A percentile compares a stretch with the other conserved stretches of the same genome.
Conservation (phyloP, 2,888 invertebrate genomes). For the Luperina nickerlii region DNA sequence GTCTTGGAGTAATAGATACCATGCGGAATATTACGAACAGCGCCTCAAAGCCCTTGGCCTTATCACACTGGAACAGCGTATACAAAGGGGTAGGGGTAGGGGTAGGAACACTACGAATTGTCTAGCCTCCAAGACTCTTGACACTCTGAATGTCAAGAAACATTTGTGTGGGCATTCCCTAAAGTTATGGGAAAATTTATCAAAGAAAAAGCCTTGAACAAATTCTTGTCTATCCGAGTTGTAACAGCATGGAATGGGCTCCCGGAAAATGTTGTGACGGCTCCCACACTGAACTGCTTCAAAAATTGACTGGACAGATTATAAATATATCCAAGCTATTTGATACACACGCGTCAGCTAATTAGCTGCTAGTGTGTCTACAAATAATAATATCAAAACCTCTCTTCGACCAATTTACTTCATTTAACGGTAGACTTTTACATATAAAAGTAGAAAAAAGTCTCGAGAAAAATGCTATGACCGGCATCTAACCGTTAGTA, state of each 20-base stretch:
- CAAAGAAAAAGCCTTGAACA: too few species aligned
- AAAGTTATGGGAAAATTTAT: too few species aligned
- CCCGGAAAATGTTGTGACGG: too few species aligned
- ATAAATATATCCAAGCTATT: background rate
- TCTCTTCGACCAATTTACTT: background rate
- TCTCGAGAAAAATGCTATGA: slow-evolving; percentile 13
- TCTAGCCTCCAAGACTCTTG: too few species aligned
- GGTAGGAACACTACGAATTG: too few species aligned
- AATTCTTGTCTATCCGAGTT: too few species aligned
- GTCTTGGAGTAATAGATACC: background rate
- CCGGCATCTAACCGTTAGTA: slow-evolving; percentile 22
- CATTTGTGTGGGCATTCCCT: too few species aligned
- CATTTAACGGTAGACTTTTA: background rate
- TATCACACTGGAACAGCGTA: background rate
- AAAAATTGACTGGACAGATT: background rate
- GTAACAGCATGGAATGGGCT: too few species aligned
- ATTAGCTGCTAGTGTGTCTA: background rate
- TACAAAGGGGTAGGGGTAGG: background rate
- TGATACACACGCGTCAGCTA: background rate
- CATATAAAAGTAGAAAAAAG: slow-evolving; percentile 6
- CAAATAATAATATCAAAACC: background rate
- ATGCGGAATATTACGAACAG: background rate
- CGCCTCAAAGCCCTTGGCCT: background rate
- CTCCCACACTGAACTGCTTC: background rate
- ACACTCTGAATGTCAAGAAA: background rate